Evolutionary conservation across 2,113 vertebrate genomes (phyloP), one percentile per base, ranked within the genome.

Genomic region (Hyaena hyaena): DNA sequence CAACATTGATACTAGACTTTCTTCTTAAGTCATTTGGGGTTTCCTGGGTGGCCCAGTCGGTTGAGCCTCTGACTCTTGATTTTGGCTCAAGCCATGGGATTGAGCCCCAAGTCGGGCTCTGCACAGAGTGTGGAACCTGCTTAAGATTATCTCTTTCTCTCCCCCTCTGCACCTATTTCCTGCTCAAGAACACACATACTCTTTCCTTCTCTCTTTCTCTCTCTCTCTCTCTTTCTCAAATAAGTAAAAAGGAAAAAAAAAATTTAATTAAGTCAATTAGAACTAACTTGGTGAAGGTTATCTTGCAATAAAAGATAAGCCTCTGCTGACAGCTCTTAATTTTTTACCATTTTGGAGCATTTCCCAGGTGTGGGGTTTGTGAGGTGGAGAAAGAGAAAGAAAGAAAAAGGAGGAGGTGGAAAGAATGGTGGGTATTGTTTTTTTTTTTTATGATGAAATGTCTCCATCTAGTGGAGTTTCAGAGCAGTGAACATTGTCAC

Each of bases 391-490:
- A 26, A 19, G 65, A 21, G 65, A 10, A 31, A 26, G 24, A 12
- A 50, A 31, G 33, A 12, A 39, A 24, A 39, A 79, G 65, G 55
- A 79, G 53, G 55, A 73, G 33, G 45, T 43, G 1, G 55, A 15
- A 24, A 43, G 19, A 31, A 31, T 2, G 33, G 1, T 10, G 33
- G 26, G 35, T 68, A 58, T 48, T 82, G 31, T 66, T 93, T 28
- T 76, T 95, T 95, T 95, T 61, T 95, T 95, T 61, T 79, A 74
- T 97, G 94, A 90, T 97, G 94, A 97, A 97, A 97, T 98, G 93
- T 97, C 97, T 97, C 98, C 98, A 98, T 86, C 98, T 98, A 97
- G 97, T 97, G 98, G 97, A 95, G 15, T 1, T 79, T 92, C 6
- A 23, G 71, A 96, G 89, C 71, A 93, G 26, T 90, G 82, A 90